Evolutionary conservation across 2,797 vertebrate genomes (phyloP).

Genomic region (Vespertilio murinus): DNA sequence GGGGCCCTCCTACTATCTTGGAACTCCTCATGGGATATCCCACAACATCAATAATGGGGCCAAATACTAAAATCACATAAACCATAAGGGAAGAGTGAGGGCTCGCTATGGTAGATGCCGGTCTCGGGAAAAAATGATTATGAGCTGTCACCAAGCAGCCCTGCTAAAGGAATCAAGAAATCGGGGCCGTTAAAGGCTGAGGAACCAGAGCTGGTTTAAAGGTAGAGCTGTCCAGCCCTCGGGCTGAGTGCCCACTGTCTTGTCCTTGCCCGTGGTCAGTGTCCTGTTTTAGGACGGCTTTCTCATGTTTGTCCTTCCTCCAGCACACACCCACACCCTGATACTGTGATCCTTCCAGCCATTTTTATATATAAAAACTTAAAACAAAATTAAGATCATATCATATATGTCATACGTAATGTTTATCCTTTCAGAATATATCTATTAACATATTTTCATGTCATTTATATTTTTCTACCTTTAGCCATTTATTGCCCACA

Average conservation of each 20-base stretch:
- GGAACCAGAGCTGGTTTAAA: background rate
- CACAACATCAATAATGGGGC: background rate
- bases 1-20: background rate
- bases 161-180: background rate
- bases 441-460: background rate
- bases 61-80: background rate
- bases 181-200: background rate
- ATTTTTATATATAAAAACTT: background rate
- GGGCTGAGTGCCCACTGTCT: background rate
- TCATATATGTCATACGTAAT: too few species aligned
- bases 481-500: background rate
- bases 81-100: background rate
- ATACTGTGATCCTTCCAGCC: background rate
- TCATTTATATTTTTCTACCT: background rate
- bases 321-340: background rate
- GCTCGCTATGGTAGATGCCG: fast-evolving
- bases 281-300: background rate
- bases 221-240: background rate
- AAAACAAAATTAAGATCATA: background rate
- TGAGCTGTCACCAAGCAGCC: background rate
- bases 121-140: background rate
- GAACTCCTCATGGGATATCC: background rate
- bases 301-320: background rate
- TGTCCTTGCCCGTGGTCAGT: background rate
- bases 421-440: background rate